Base-by-base conservation (phyloP, 2,113 vertebrate species). In the Columbina picui region DNA sequence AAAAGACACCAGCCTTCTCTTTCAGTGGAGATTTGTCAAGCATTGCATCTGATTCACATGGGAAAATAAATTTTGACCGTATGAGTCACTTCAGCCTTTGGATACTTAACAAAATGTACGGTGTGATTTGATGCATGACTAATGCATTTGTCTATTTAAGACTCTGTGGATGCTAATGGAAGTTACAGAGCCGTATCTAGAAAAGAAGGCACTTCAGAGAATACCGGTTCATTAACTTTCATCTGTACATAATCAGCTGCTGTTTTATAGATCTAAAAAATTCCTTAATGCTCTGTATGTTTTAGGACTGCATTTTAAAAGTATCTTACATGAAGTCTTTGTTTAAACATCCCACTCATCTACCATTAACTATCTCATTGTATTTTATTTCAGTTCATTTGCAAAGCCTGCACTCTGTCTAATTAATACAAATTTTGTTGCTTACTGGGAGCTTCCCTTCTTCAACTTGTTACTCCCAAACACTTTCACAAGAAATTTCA, bases 61-160 rank as follows among this genome's bases (percentile, higher is more conserved):
- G 85, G 92, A 87, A 94, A 86, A 92, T n/a, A 87, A 94, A 89
- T 84, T 91, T 91, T 90, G 67, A 63, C 67, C 6, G 1, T 85
- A 71, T 97, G 90, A 88, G 70, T 96, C 90, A 92, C 56, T 82
- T 61, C 73, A 76, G 73, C 36, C 71, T 94, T 84, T 83, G 87
- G 68, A 81, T 73, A 21, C 43, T 69, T 95, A 67, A 92, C 83
- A 84, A 84, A 96, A 83, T 52, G n/a, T 45, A 84, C 5, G 0
- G 74, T 70, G 90, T 87, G 93, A 94, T 90, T 75, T 76, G 78
- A 83, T 81, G 77, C 64, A 69, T 97, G 96, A 97, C 90, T 96
- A 96, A 96, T 76, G 26, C 6, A 1, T 82, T 95, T 96, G 89
- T 95, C 75, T 95, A 56, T 86, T 93, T 94, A 96, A 90, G 69